Base-by-base conservation (phyloP, 64 coral and sea anemone genomes). In the Acropora yongei region DNA sequence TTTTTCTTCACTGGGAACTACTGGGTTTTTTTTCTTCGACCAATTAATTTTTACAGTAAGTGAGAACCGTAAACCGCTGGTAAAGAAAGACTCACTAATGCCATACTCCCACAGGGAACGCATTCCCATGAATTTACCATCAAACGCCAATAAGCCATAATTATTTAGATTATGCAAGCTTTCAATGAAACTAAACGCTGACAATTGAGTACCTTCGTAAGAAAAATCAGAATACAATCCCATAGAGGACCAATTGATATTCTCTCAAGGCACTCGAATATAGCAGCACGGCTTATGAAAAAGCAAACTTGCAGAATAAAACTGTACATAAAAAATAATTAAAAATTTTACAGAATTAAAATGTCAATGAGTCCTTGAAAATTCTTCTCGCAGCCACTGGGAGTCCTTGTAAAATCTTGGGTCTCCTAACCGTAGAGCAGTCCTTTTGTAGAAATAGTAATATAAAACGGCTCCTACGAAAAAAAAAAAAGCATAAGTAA, bases 391-490 rank as follows among this genome's bases (percentile, higher is more conserved):
- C 51, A 99, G 73, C 97, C 97, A 99, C 13, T 96, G 94, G 40
- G 94, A 93, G 45, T 99, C 97, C 49, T 99, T 93, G 68, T 99
- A 99, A 72, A 96, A 99, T 94, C 97, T 91, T 80, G 97, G 97
- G 89, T 99, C 97, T 68, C 97, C 97, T 51, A 99, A 80, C 41
- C 94, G 82, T 43, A 99, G 78, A 18, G 94, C 95, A 14, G 97
- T 99, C 66, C 94, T 90, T 69, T 99, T 99, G 83, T 99, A 99
- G 46, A 96, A 96, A 76, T 99, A 99, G 81, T 99, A 99, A 72
- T 99, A 99, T 6, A 99, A 77, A 17, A 99, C 97, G 60, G 97
- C 91, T 72, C 97, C 97, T 99, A 69, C 6, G 78, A 88, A 47
- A 10, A 47, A 72, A 48, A 7, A 14, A 8, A 20, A 51, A 9